These are phyloP conservation scores for Dendrolimus pini DNA, from an alignment of 2,888 invertebrate species.

Conservation along the genomic window DNA sequence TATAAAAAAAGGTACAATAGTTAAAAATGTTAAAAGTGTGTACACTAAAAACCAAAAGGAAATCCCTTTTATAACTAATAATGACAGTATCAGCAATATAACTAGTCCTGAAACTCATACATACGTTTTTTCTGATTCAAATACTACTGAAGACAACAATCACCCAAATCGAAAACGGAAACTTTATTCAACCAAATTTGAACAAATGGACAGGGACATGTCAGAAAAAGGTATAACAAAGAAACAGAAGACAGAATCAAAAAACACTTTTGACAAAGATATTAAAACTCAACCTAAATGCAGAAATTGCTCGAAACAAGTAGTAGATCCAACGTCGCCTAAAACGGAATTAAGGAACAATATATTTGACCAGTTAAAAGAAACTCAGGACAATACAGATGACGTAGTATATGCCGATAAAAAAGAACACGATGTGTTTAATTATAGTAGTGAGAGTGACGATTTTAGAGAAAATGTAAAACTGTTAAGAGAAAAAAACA, in stretches of 20 bases:
- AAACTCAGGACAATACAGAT: slow-evolving; percentile 30
- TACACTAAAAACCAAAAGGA: no score
- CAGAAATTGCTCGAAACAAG: slow-evolving; percentile 3
- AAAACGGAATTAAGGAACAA: slow-evolving; percentile 37
- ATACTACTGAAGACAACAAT: slow-evolving; percentile 11
- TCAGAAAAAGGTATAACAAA: slow-evolving; percentile 3
- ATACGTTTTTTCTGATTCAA: no score
- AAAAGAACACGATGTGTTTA: slow-evolving; percentile 37
- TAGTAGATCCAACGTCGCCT: slow-evolving; percentile 28
- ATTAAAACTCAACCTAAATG: slow-evolving; percentile 30
- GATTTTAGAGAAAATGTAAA: slow-evolving; percentile 16
- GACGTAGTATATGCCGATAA: slow-evolving; percentile 30
- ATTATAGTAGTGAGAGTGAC: slow-evolving; percentile 56
- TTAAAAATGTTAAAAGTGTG: no score
- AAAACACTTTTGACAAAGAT: slow-evolving; percentile 46
- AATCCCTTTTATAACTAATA: no score
- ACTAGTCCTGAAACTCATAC: no score
- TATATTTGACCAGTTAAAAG: slow-evolving; percentile 46
- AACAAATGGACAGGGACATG: slow-evolving; percentile 17
- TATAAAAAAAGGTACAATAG: no score
- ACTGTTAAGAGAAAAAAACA: no score
- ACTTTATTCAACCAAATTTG: slow-evolving; percentile 55
- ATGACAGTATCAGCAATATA: no score
- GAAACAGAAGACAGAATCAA: slow-evolving; percentile 23
- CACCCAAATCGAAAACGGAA: slow-evolving; percentile 43